Evolutionary conservation across 2,888 invertebrate species (phyloP).

Genomic region (Chrysolina americana): DNA sequence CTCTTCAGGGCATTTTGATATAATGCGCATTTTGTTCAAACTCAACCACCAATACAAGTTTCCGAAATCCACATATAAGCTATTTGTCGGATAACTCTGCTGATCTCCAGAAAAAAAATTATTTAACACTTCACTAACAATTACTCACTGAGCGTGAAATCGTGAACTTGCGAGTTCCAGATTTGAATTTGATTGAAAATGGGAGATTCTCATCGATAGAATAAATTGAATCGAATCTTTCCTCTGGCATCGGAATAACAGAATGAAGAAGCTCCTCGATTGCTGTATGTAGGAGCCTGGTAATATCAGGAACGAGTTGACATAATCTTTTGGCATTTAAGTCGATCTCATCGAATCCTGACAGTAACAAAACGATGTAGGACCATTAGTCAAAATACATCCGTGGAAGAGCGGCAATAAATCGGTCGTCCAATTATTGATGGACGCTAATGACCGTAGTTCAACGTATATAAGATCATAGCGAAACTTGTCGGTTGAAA

Average conservation of each 20-base stretch:
- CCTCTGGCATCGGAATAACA: not conserved
- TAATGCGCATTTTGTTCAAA: too few relatives aligned
- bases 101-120: too few relatives aligned
- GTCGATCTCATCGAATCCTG: not conserved
- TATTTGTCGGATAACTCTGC: too few relatives aligned
- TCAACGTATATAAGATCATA: not conserved
- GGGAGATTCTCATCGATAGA: not conserved
- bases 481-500: not conserved
- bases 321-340: not conserved
- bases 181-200: not conserved
- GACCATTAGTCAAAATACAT: conserved; percentile 5
- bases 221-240: not conserved
- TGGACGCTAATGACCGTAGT: not conserved
- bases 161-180: not conserved
- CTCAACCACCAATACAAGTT: too few relatives aligned
- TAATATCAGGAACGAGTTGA: not conserved
- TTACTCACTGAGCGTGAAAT: not conserved
- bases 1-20: too few relatives aligned
- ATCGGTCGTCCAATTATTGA: not conserved
- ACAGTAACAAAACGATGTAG: not conserved
- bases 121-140: not conserved
- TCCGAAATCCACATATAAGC: too few relatives aligned
- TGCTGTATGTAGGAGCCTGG: not conserved
- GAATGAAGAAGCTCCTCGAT: not conserved
- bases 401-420: not conserved